phyloP scores from a whole-genome alignment of 2,888 invertebrate species.

The Smittia sp. region DNA sequence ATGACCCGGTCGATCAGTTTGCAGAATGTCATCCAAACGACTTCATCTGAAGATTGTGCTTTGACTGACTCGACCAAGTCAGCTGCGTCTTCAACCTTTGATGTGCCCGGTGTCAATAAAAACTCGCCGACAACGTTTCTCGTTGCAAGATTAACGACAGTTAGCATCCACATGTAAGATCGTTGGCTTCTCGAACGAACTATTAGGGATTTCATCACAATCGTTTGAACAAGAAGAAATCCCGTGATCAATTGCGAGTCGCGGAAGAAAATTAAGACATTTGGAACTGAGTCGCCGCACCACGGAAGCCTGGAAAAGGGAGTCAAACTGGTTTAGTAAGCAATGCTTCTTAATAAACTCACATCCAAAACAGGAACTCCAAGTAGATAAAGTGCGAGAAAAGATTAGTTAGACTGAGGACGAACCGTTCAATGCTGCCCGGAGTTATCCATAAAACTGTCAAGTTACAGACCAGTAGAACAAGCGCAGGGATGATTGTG shows the following conservation, averaged over 20 bases:
- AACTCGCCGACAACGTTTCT: not conserved
- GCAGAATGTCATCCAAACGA: not conserved
- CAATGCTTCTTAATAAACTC: slow-evolving; percentile 45
- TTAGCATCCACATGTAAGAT: not conserved
- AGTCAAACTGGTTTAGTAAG: not conserved
- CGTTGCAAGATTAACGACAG: not conserved
- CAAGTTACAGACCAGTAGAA: slow-evolving; percentile 59
- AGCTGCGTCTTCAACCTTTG: slow-evolving; percentile 1
- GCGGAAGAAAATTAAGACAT: not conserved
- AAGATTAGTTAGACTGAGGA: slow-evolving; percentile 60
- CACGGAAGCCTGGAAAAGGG: not conserved
- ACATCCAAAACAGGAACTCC: slow-evolving; percentile 62
- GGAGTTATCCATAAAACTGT: slow-evolving; percentile 60
- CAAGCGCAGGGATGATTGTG: slow-evolving; percentile 58
- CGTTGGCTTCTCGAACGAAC: not conserved
- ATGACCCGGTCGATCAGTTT: slow-evolving; percentile 8
- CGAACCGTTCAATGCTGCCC: slow-evolving; percentile 58
- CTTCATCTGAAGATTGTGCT: not conserved
- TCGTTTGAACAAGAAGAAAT: not conserved
- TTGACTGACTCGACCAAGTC: slow-evolving; percentile 18
- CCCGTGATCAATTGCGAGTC: not conserved
- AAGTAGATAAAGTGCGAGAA: slow-evolving; percentile 61
- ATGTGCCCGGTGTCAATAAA: not conserved
- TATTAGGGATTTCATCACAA: not conserved
- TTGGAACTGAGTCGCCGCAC: slow-evolving; percentile 1